Conservation (phyloP, 2,888 invertebrate genomes). For the Strigamia maritima region DNA sequence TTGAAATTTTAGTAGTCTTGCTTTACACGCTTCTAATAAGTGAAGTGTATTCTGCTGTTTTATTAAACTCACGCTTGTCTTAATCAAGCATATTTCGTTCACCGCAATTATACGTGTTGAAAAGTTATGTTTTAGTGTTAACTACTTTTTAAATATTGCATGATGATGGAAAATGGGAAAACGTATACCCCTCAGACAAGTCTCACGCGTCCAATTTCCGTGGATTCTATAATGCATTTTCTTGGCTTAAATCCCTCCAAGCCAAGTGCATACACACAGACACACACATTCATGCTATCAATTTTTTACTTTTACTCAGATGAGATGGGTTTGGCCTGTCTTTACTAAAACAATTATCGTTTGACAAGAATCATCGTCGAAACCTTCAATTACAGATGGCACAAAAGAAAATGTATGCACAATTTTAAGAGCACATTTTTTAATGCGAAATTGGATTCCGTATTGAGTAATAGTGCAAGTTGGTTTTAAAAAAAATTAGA, state of each 20-base stretch:
- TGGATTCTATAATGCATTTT: slow-evolving; percentile 2
- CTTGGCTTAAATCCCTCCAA: slow-evolving; percentile 12
- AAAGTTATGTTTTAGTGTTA: background rate
- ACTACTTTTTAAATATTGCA: slow-evolving; percentile 12
- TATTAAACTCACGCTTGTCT: background rate
- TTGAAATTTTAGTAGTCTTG: background rate
- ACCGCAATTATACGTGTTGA: background rate
- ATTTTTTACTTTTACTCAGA: slow-evolving; percentile 17
- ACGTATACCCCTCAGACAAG: background rate
- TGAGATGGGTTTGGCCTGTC: slow-evolving; percentile 18
- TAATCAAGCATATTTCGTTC: background rate
- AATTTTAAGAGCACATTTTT: background rate
- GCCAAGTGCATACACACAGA: background rate
- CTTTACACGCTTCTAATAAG: background rate
- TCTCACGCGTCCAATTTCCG: slow-evolving; percentile 16
- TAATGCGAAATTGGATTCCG: background rate
- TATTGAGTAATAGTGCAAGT: background rate
- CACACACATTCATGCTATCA: background rate
- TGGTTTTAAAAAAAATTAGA: background rate
- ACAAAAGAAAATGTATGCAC: background rate
- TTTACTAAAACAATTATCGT: slow-evolving; percentile 5
- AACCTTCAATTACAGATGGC: background rate
- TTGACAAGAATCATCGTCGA: background rate
- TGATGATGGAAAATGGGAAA: background rate
- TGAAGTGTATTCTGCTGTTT: background rate